A percentile compares a stretch with the other conserved stretches of the same genome.
These are phyloP conservation scores for Napeogenes inachia DNA, from an alignment of 2,888 invertebrate genomes.

Conservation along the genomic window DNA sequence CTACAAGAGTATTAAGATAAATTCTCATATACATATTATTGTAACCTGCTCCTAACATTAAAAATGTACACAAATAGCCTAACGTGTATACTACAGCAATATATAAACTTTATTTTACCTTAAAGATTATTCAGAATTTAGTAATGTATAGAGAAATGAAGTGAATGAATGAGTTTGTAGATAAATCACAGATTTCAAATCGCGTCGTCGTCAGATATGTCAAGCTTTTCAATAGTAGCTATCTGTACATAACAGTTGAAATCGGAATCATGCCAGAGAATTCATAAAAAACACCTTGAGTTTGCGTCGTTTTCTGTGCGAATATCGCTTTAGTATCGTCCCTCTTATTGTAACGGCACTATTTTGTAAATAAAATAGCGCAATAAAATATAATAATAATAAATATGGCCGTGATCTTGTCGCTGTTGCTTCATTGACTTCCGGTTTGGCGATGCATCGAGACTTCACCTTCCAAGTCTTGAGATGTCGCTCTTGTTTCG, in stretches of 20 bases:
- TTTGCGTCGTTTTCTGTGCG: conserved; percentile 54
- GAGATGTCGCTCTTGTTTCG: conserved; percentile 62
- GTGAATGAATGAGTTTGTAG: conserved; percentile 14
- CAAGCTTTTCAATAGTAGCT: conserved; percentile 60
- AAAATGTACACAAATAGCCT: too few species aligned
- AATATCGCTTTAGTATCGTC: conserved; percentile 56
- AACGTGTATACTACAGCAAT: too few species aligned
- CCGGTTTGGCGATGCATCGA: conserved; percentile 56
- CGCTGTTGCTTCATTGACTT: conserved; percentile 32
- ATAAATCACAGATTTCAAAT: conserved; percentile 33
- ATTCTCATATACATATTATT: too few species aligned
- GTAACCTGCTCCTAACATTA: too few species aligned
- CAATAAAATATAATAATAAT: conserved; percentile 26
- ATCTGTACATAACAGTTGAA: conserved; percentile 52
- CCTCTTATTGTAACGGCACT: conserved; percentile 53
- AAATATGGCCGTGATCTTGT: conserved; percentile 5
- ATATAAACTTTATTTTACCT: not conserved
- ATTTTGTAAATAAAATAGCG: conserved; percentile 38
- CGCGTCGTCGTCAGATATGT: conserved; percentile 42
- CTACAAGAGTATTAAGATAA: too few species aligned
- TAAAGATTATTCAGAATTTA: not conserved
- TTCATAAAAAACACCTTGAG: conserved; percentile 58
- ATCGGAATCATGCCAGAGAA: conserved; percentile 68
- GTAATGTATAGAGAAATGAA: not conserved
- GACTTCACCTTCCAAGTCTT: conserved; percentile 39